Evolutionary conservation across 2,113 vertebrate genomes (phyloP).

Genomic region (Argyrosomus japonicus): DNA sequence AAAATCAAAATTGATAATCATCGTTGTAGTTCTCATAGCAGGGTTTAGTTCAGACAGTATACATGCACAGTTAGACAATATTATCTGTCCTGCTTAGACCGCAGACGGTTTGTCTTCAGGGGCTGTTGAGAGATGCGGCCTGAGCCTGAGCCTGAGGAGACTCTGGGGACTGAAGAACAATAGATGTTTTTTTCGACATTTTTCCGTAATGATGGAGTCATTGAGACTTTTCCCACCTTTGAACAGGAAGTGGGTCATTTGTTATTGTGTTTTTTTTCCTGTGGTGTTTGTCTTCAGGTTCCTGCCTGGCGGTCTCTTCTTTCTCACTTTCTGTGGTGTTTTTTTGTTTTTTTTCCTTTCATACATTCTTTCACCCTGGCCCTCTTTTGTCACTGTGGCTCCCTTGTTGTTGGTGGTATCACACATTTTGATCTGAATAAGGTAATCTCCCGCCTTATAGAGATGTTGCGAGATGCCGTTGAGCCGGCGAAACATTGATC

Average conservation of each 20-base stretch:
- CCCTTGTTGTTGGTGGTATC: conserved; percentile 21
- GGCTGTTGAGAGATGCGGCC: conserved; percentile 22
- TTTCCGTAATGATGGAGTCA: conserved; percentile 42
- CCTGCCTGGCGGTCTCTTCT: conserved; percentile 56
- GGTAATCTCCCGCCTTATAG: conserved; percentile 13
- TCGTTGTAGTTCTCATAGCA: too few species aligned
- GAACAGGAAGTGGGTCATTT: conserved; percentile 70
- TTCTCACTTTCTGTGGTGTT: conserved; percentile 51
- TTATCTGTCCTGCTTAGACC: conserved; percentile 11
- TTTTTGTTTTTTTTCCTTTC: conserved; percentile 21
- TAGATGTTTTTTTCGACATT: conserved; percentile 33
- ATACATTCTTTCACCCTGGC: conserved; percentile 31
- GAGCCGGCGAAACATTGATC: conserved; percentile 11
- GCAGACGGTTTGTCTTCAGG: conserved; percentile 36
- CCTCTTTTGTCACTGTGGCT: conserved; percentile 41
- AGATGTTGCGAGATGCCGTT: conserved; percentile 11
- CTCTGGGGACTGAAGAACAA: conserved; percentile 50
- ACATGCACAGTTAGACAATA: neutral
- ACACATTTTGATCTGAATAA: conserved; percentile 19
- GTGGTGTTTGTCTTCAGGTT: conserved; percentile 59
- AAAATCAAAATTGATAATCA: neutral
- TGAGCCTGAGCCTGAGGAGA: conserved; percentile 5
- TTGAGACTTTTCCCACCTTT: conserved; percentile 60
- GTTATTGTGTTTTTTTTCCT: conserved; percentile 42
- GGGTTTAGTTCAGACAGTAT: too few species aligned